Base-by-base conservation (phyloP, 2,113 vertebrate species). In the Excalfactoria chinensis region DNA sequence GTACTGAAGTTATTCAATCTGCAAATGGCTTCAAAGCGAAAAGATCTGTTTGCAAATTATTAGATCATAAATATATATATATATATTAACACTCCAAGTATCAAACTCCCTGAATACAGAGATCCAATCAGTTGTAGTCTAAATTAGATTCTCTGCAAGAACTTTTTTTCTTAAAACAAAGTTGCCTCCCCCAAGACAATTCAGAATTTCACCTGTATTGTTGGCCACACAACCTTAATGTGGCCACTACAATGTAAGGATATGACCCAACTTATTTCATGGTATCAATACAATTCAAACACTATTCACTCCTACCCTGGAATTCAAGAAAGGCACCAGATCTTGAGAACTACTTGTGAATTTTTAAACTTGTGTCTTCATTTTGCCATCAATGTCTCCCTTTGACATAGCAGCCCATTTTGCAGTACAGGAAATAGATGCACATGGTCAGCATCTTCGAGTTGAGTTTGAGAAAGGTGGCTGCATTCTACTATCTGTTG, bases 241-340 rank as follows among this genome's bases (percentile, higher is more conserved):
- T 95, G 94, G 63, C 56, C 60, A 12, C 68, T 58, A 82, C 1
- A 34, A 41, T 13, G 90, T 89, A 90, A 93, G 64, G 75, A 89
- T 41, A 1, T 19, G 78, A 93, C 78, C 89, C 3, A 3, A 35
- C 87, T 95, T 82, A 77, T 84, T 89, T 58, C 1, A 9, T 49
- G 40, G 73, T 60, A 86, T 62, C 78, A 73, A 76, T 20, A 51
- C 17, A 64, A 53, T 35, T 44, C 20, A 12, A 70, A 84, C 67
- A 62, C 72, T 62, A 43, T 15, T 20, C 40, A 76, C 23, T 62
- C 44, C 51, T 37, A 51, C 7, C 46, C 75, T 30, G 4, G 56
- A 76, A 44, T 20, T 26, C 3, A 1, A 58, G 53, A 21, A 58
- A 71, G 62, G 46, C 73, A 49, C n/a, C 11, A 7, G n/a, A 58